Evolutionary conservation across 2,113 vertebrate species (phyloP).

Genomic region (Oreochromis tanganicae): DNA sequence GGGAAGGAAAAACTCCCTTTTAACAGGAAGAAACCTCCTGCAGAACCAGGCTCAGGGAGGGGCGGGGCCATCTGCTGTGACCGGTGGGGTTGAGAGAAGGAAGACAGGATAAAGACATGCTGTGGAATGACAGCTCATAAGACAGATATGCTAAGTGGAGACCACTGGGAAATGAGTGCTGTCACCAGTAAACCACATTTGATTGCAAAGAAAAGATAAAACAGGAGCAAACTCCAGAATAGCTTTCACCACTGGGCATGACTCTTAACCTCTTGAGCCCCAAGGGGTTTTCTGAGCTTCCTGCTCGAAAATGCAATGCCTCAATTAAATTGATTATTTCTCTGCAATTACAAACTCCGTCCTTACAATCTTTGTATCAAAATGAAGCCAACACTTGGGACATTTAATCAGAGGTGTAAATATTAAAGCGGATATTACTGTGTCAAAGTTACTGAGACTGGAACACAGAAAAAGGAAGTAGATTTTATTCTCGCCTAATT

Average conservation of each 20-base stretch:
- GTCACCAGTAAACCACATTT: background rate
- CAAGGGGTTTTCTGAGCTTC: too few species aligned
- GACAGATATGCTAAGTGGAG: background rate
- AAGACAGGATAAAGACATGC: accelerated
- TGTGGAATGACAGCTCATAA: background rate
- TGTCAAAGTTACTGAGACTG: too few species aligned
- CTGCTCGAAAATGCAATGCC: too few species aligned
- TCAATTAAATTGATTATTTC: too few species aligned
- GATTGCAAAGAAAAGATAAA: background rate
- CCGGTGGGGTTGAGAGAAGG: accelerated
- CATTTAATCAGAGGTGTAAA: too few species aligned
- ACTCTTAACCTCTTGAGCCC: too few species aligned
- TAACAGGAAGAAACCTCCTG: accelerated
- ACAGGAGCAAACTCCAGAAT: background rate
- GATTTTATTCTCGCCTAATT: too few species aligned
- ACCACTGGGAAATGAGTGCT: background rate
- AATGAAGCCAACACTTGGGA: too few species aligned
- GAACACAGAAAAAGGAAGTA: too few species aligned
- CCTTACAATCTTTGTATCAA: too few species aligned
- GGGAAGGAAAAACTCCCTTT: background rate
- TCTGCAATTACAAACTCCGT: too few species aligned
- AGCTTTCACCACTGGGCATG: background rate
- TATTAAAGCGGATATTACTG: too few species aligned
- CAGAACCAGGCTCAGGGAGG: background rate
- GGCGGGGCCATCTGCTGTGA: background rate